phyloP scores from a whole-genome alignment of 1,140 invertebrate species.

The Ladona fulva region DNA sequence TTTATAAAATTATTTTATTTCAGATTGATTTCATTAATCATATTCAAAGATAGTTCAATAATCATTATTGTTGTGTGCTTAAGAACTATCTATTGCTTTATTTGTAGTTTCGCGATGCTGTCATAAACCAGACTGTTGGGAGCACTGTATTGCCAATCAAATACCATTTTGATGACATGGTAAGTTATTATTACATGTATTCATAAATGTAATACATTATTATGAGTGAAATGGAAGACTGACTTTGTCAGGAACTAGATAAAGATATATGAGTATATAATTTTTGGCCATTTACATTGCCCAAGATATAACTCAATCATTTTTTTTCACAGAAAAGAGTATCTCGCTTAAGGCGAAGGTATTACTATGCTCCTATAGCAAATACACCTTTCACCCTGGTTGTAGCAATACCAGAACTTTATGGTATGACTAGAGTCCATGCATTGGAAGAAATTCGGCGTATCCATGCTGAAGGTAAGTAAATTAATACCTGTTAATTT shows the following conservation, averaged over 20 bases:
- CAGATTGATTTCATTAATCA: too few relatives aligned
- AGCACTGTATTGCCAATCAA: slow-evolving; percentile 67
- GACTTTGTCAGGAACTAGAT: too few relatives aligned
- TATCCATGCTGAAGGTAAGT: slow-evolving; percentile 34
- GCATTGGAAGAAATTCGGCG: slow-evolving; percentile 44
- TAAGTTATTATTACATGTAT: slow-evolving; percentile 39
- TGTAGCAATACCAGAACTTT: slow-evolving; percentile 67
- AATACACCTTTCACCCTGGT: slow-evolving; percentile 81
- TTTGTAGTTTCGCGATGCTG: slow-evolving; percentile 62
- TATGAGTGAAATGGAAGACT: too few relatives aligned
- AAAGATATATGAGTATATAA: too few relatives aligned
- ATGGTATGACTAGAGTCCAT: slow-evolving; percentile 60
- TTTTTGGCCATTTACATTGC: too few relatives aligned
- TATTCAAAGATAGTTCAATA: too few relatives aligned
- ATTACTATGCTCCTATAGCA: slow-evolving; percentile 68
- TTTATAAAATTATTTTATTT: too few relatives aligned
- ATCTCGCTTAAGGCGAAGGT: slow-evolving; percentile 62
- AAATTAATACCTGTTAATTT: background rate
- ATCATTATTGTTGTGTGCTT: too few relatives aligned
- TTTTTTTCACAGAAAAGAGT: slow-evolving; percentile 67
- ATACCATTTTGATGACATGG: slow-evolving; percentile 85
- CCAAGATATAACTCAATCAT: slow-evolving; percentile 16
- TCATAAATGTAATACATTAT: too few relatives aligned
- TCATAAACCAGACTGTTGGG: slow-evolving; percentile 70
- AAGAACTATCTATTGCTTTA: background rate